phyloP scores from a whole-genome alignment of 2,888 invertebrate genomes.

The Malthinus seriepunctatus region DNA sequence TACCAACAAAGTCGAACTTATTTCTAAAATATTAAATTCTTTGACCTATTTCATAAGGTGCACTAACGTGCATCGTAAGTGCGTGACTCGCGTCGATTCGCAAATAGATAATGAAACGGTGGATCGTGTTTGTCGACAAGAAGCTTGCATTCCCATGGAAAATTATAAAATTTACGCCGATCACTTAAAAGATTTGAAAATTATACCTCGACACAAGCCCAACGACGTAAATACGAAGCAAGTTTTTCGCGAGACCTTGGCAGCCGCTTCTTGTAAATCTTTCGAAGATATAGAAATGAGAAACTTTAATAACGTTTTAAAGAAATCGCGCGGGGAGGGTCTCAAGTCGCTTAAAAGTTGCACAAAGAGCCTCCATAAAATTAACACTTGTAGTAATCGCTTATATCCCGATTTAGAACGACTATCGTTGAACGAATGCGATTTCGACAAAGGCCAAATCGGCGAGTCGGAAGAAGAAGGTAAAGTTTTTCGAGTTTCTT shows the following conservation, averaged over 20 bases:
- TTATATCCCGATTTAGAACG: conserved; percentile 18
- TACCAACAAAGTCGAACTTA: conserved; percentile 64
- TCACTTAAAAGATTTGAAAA: conserved; percentile 38
- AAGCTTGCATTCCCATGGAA: conserved; percentile 46
- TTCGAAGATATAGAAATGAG: conserved; percentile 19
- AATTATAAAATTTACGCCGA: conserved; percentile 48
- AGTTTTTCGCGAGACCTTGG: neutral
- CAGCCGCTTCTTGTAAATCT: neutral
- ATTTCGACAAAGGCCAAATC: neutral
- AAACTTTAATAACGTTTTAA: neutral
- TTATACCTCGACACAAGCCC: conserved; percentile 11
- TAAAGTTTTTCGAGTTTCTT: conserved; percentile 12
- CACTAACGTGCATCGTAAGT: conserved; percentile 64
- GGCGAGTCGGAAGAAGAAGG: neutral
- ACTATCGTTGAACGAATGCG: conserved; percentile 9
- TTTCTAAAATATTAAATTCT: conserved; percentile 75
- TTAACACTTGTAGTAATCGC: neutral
- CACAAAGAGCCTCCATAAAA: neutral
- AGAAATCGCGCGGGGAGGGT: neutral
- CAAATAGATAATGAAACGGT: conserved; percentile 48
- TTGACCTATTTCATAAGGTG: conserved; percentile 87
- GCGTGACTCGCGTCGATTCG: conserved; percentile 30
- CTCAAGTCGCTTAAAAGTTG: conserved; percentile 4
- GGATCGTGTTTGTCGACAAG: conserved; percentile 43
- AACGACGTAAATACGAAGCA: neutral